Base-by-base conservation (phyloP, 1,140 invertebrate genomes). In the Cydia amplana region DNA sequence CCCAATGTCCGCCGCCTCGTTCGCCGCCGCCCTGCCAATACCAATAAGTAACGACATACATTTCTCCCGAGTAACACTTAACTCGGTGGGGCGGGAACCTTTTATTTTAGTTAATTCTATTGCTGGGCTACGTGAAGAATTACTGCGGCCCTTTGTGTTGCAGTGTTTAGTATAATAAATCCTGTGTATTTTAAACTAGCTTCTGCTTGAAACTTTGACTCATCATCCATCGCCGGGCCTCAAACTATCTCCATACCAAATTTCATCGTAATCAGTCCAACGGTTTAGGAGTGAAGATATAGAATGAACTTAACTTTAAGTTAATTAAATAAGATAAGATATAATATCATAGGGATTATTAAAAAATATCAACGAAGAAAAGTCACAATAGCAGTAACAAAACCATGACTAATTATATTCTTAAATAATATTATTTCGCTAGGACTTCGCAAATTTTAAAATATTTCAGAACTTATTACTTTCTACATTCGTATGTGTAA, bases 31-130 rank as follows among this genome's bases (percentile, higher is more conserved):
- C 36, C 65, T 70, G 32, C 65, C 65, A 36, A 70, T 70, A 43
- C 65, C 32, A 70, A 40, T 70, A 70, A 70, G 65, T 18, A 36
- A 36, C 32, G 18, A 40, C 65, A 70, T 70, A 70, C 32, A 36
- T 70, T 67, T 36, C 36, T 40, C 32, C 25, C 65, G 64, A 25
- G 25, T 23, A 70, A 70, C 65, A 70, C 65, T 70, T 70, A 67
- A 70, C 65, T 70, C 65, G n/a, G 36, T 20, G 32, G 65, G 64
- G 65, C 32, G 65, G n/a, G 65, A 60, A 18, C 65, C 65, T 70
- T 70, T 70, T 70, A 70, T 70, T 70, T 70, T 70, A 43, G 65
- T 70, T 70, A 70, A 70, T 70, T 70, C 65, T 70, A 70, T 70
- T 70, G 65, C 65, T 18, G 28, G 64, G 65, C 32, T 70, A 70